phyloP scores from a whole-genome alignment of 1,140 invertebrate species.

The Drosophila pallidifrons region DNA sequence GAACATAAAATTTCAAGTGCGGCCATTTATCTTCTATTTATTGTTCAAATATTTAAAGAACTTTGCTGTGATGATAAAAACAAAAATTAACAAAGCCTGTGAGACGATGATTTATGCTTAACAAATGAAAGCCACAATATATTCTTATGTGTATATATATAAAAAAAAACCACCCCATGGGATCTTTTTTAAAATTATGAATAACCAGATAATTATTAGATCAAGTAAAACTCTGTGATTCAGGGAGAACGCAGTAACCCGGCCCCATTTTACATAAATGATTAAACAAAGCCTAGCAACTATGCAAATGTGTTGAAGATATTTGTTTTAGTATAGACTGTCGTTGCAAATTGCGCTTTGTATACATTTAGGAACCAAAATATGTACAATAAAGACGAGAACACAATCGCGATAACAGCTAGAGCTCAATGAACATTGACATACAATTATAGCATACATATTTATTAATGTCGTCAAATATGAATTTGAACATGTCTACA shows the following conservation, averaged over 20 bases:
- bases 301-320: slow-evolving; percentile 9
- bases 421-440: neutral
- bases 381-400: neutral
- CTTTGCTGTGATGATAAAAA: slow-evolving; percentile 9
- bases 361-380: too few species aligned
- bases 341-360: neutral
- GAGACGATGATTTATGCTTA: slow-evolving; percentile 28
- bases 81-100: too few species aligned
- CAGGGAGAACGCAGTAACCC: slow-evolving; percentile 9
- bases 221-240: neutral
- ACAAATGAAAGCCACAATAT: slow-evolving; percentile 33
- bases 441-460: slow-evolving; percentile 19
- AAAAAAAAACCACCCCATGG: neutral
- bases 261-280: neutral
- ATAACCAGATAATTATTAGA: neutral
- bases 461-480: neutral
- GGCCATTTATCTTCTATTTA: slow-evolving; percentile 49
- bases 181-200: neutral
- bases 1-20: slow-evolving; percentile 1
- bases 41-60: slow-evolving; percentile 51
- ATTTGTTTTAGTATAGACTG: neutral
- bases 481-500: neutral
- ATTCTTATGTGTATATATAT: too few species aligned
- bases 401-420: neutral
- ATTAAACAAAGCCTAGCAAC: slow-evolving; percentile 10